These are phyloP conservation scores for Pteropus rufus DNA, from an alignment of 2,797 vertebrate genomes.

Conservation along the genomic window DNA sequence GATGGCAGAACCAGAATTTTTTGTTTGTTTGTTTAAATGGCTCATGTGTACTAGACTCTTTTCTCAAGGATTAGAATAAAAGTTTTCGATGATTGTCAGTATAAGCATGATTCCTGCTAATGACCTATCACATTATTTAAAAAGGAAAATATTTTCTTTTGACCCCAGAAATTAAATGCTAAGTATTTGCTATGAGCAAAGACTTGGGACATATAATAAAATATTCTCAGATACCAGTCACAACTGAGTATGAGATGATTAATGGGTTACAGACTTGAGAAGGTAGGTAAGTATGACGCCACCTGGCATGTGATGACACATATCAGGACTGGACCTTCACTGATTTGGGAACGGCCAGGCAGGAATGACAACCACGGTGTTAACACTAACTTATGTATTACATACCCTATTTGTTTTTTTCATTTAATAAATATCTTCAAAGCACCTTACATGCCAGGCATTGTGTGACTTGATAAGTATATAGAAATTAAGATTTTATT, in stretches of 20 bases:
- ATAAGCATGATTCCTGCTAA: neutral
- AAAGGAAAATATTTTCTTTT: neutral
- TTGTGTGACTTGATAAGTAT: neutral
- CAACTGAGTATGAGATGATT: neutral
- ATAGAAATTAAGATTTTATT: neutral
- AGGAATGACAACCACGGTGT: neutral
- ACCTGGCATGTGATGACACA: neutral
- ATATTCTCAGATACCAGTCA: neutral
- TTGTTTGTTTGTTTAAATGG: neutral
- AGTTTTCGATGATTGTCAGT: neutral
- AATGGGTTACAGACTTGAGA: neutral
- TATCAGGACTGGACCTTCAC: neutral
- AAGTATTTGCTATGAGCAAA: neutral
- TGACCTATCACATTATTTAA: neutral
- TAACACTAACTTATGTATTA: neutral
- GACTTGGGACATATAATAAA: neutral
- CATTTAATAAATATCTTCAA: constrained; percentile 7
- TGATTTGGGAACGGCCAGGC: neutral
- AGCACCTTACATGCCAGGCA: neutral
- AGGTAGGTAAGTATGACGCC: neutral
- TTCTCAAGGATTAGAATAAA: neutral
- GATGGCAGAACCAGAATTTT: neutral
- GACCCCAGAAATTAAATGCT: neutral
- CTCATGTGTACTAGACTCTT: neutral
- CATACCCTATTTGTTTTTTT: neutral